Conservation (phyloP, 2,797 vertebrate species). For the Adelosebastes latens region DNA sequence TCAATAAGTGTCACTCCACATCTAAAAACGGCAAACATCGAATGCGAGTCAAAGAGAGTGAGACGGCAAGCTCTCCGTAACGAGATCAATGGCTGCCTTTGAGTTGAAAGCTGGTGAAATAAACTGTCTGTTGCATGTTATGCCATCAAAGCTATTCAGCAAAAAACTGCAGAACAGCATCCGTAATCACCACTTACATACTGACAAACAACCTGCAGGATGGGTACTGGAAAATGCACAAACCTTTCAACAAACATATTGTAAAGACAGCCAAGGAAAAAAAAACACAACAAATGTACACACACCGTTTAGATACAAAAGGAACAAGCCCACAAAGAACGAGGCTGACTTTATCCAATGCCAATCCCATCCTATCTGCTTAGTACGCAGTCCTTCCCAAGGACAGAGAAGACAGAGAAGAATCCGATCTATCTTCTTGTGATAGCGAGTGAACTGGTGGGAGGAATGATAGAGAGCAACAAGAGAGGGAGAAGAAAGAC, state of each 20-base stretch:
- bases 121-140: slow-evolving; percentile 41
- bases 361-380: slow-evolving; percentile 42
- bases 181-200: slow-evolving; percentile 28
- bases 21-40: slow-evolving; percentile 15
- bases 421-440: slow-evolving; percentile 49
- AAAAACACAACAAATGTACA: neutral
- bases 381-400: slow-evolving; percentile 50
- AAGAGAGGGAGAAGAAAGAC: slow-evolving; percentile 63
- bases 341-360: slow-evolving; percentile 11
- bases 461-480: slow-evolving; percentile 57
- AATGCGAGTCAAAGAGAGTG: slow-evolving; percentile 18
- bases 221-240: neutral
- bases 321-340: neutral
- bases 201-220: slow-evolving; percentile 28
- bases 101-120: slow-evolving; percentile 36
- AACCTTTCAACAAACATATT: slow-evolving; percentile 4
- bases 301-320: slow-evolving; percentile 1
- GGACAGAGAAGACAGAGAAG: slow-evolving; percentile 51
- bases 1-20: slow-evolving; percentile 39
- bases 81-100: slow-evolving; percentile 45
- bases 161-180: slow-evolving; percentile 33
- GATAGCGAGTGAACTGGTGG: slow-evolving; percentile 56
- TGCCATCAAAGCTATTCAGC: slow-evolving; percentile 46
- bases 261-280: neutral
- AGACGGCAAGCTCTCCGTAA: slow-evolving; percentile 14